These are phyloP conservation scores for Coenobita brevimanus DNA, from an alignment of 1,140 invertebrate species.

Conservation along the genomic window DNA sequence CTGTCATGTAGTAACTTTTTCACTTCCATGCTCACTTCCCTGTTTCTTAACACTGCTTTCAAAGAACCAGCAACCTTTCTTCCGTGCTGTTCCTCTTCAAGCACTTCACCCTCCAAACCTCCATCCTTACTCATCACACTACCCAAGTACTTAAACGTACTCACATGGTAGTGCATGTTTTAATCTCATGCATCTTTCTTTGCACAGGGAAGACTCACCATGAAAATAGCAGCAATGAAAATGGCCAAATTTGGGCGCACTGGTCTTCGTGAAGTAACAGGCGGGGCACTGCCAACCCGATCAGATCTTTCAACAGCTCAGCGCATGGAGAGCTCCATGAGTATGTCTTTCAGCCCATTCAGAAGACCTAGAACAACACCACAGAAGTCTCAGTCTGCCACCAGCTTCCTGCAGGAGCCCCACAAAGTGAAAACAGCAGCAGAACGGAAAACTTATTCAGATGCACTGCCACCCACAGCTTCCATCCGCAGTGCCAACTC, in stretches of 20 bases:
- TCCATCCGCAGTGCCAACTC: constrained; percentile 30
- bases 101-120: no score
- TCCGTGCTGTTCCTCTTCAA: no score
- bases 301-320: constrained; percentile 53
- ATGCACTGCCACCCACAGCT: constrained; percentile 56
- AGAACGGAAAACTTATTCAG: constrained; percentile 65
- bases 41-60: no score
- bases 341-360: constrained; percentile 56
- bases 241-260: constrained; percentile 67
- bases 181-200: neutral
- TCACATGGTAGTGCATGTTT: no score
- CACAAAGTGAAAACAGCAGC: constrained; percentile 68
- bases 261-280: constrained; percentile 62
- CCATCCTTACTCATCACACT: no score
- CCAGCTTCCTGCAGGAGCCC: constrained; percentile 24
- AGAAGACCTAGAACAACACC: constrained; percentile 35
- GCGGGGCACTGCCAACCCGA: constrained; percentile 56
- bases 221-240: constrained; percentile 68
- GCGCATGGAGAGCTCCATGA: constrained; percentile 48
- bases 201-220: constrained; percentile 55
- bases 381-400: constrained; percentile 11
- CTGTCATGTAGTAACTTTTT: no score
- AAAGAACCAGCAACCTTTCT: no score
- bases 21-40: no score
- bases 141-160: no score